Evolutionary conservation across 2,888 invertebrate genomes (phyloP), one percentile per base, ranked within the genome.

Genomic region (Calameuta filiformis): DNA sequence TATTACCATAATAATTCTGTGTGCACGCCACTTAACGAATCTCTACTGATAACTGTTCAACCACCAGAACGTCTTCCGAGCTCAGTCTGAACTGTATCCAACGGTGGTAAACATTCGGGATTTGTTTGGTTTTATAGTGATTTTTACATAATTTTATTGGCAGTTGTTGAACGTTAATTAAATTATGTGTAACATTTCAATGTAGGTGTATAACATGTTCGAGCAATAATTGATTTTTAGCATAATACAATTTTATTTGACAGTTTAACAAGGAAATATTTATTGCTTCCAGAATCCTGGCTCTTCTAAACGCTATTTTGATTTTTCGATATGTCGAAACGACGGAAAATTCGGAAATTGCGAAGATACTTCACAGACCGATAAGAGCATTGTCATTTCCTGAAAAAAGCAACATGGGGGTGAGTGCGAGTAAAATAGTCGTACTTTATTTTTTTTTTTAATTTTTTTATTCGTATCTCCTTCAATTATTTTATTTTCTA

Each of bases 311-410:
- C 56, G 15, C 23, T 56, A 56, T 56, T 56, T 56, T 56, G 23
- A 56, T 56, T 56, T 56, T 56, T 56, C 56, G 23, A 9, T 23
- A 56, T 56, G 56, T 56, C 56, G 23, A 56, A 56, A 23, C 56
- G 9, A 34, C 69, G 12, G 77, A 75, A 79, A 87, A 87, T 83
- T 90, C 91, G 73, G 87, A 90, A 79, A 86, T 91, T 40, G 90
- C 91, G 23, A 83, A 86, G 79, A 83, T 90, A 73, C 87, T 91
- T 68, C 90, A 90, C 76, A 87, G 91, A 76, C 90, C 91, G 34
- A 89, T 91, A 78, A 87, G 91, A 76, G 87, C 89, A 9, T 80
- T 91, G 73, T 78, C 89, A 37, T 92, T 87, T 84, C 91, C 92
- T 11, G 86, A 88, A 31, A 83, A 84, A 75, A 92, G 92, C 82